phyloP scores from a whole-genome alignment of 92 coral and sea anemone species.

The Siderastrea radians region DNA sequence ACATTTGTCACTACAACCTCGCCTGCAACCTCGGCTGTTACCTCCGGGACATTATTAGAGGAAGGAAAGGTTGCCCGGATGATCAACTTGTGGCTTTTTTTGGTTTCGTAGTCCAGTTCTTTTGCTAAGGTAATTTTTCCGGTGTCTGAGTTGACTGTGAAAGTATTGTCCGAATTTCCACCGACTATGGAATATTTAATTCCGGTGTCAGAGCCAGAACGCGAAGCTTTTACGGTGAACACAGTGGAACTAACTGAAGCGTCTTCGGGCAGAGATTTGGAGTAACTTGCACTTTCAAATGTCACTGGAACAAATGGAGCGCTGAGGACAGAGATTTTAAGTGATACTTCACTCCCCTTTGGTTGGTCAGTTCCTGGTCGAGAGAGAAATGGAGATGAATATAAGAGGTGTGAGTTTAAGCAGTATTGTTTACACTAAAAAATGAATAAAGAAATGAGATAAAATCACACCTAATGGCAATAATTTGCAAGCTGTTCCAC shows the following conservation, averaged over 20 bases:
- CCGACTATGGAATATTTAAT: slow-evolving; percentile 83
- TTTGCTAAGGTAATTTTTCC: slow-evolving; percentile 73
- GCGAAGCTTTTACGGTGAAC: slow-evolving; percentile 69
- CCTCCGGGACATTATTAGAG: slow-evolving; percentile 45
- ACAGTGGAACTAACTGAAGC: slow-evolving; percentile 47
- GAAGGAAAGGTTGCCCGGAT: slow-evolving; percentile 77
- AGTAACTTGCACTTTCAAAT: slow-evolving; percentile 62
- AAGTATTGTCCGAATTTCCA: slow-evolving; percentile 74
- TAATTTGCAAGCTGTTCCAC: too few species aligned
- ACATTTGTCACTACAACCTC: slow-evolving; percentile 72
- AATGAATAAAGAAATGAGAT: too few species aligned
- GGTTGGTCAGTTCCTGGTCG: slow-evolving; percentile 17
- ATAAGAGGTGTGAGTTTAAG: too few species aligned
- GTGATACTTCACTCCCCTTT: slow-evolving; percentile 68
- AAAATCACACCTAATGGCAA: too few species aligned
- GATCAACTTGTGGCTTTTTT: slow-evolving; percentile 62
- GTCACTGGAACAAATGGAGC: slow-evolving; percentile 48
- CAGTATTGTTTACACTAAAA: too few species aligned
- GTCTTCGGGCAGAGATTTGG: slow-evolving; percentile 66
- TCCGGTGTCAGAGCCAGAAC: slow-evolving; percentile 53
- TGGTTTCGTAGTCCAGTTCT: slow-evolving; percentile 78
- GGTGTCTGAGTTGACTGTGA: slow-evolving; percentile 65
- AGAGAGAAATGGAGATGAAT: background rate
- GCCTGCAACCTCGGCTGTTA: slow-evolving; percentile 78
- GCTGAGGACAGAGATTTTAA: slow-evolving; percentile 75